Evolutionary conservation across 1,140 invertebrate genomes (phyloP).

Genomic region (Plutomurus gul): DNA sequence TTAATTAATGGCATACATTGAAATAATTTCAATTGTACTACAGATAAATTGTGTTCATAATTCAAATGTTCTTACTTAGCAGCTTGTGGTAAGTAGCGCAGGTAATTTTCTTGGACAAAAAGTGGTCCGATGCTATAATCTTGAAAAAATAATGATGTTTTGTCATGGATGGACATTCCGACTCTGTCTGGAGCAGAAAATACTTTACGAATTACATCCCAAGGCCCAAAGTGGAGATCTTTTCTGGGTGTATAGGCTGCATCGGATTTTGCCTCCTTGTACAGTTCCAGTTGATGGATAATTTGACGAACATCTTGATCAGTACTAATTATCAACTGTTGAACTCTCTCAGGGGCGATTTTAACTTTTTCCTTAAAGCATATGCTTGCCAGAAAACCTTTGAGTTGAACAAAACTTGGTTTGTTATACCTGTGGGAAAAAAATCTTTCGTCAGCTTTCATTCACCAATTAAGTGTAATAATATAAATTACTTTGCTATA

Average conservation of each 20-base stretch:
- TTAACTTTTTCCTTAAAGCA: slow-evolving; percentile 91
- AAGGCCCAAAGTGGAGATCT: slow-evolving; percentile 77
- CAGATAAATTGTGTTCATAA: slow-evolving; percentile 33
- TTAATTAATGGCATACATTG: too few species aligned
- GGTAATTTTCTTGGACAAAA: slow-evolving; percentile 98
- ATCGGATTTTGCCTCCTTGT: slow-evolving; percentile 65
- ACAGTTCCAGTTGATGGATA: slow-evolving; percentile 82
- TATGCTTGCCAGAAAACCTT: slow-evolving; percentile 86
- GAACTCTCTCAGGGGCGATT: slow-evolving; percentile 73
- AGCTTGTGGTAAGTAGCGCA: slow-evolving; percentile 69
- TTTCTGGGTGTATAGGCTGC: slow-evolving; percentile 66
- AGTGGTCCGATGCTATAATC: slow-evolving; percentile 94
- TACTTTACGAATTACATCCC: slow-evolving; percentile 89
- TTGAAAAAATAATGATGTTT: slow-evolving; percentile 91
- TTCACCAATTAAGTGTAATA: slow-evolving; percentile 62
- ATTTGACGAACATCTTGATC: slow-evolving; percentile 94
- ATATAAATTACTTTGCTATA: slow-evolving; percentile 60
- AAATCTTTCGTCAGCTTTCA: too few species aligned
- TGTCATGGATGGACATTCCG: slow-evolving; percentile 81
- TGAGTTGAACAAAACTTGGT: slow-evolving; percentile 87
- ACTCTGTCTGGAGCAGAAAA: slow-evolving; percentile 83
- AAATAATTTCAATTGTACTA: too few species aligned
- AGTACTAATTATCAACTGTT: slow-evolving; percentile 82
- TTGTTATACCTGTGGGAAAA: slow-evolving; percentile 66
- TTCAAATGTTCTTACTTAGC: slow-evolving; percentile 58